Conservation (phyloP, 92 coral and sea anemone species). For the Phenganax stokvisi region DNA sequence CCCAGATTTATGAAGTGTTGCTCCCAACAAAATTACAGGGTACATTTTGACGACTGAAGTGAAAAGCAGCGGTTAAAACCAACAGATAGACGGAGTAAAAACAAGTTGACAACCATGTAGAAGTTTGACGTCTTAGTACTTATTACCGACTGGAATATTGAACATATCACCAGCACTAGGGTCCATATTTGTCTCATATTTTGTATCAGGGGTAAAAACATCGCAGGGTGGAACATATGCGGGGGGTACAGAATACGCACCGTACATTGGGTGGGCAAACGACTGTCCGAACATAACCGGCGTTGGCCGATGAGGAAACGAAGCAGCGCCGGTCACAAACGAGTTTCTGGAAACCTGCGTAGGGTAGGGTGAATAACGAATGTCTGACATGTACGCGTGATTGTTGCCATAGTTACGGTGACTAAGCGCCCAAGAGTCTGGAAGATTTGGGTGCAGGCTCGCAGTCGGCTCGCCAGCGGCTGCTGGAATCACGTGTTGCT, state of each 20-base stretch:
- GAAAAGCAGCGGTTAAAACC: too few relatives aligned
- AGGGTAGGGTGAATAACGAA: slow-evolving; percentile 31
- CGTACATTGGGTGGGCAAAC: slow-evolving; percentile 39
- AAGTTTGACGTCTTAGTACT: slow-evolving; percentile 3
- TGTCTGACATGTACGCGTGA: slow-evolving; percentile 36
- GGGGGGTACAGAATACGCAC: slow-evolving; percentile 37
- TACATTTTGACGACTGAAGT: neutral
- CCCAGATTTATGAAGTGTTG: neutral
- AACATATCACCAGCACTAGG: slow-evolving; percentile 21
- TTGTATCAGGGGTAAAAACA: slow-evolving; percentile 25
- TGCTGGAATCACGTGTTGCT: slow-evolving; percentile 14
- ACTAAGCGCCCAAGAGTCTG: slow-evolving; percentile 7
- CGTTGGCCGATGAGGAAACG: slow-evolving; percentile 41
- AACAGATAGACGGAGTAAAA: neutral
- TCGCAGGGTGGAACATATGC: slow-evolving; percentile 38
- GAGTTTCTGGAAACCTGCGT: slow-evolving; percentile 29
- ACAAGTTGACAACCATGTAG: neutral
- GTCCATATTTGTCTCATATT: slow-evolving; percentile 20
- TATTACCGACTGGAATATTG: slow-evolving; percentile 31
- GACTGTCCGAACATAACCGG: slow-evolving; percentile 37
- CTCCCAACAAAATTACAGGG: neutral
- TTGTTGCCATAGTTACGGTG: slow-evolving; percentile 36
- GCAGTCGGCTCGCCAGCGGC: slow-evolving; percentile 25
- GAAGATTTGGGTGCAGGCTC: neutral
- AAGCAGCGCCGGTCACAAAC: slow-evolving; percentile 26